Conservation (phyloP, 2,113 vertebrate species). For the Lophotis ruficrista region DNA sequence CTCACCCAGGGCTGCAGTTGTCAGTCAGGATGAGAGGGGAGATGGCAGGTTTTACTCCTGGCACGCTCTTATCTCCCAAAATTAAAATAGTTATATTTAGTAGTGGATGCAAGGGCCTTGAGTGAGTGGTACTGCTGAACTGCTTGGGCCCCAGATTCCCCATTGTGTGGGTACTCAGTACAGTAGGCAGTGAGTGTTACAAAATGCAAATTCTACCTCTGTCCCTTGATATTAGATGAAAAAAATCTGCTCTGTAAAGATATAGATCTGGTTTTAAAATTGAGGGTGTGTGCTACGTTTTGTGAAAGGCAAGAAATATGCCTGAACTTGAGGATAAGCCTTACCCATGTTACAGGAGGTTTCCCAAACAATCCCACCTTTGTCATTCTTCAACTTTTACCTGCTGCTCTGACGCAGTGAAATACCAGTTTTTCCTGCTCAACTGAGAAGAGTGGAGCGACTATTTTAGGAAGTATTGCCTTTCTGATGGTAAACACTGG, state of each 20-base stretch:
- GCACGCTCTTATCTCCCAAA: not conserved
- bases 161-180: not conserved
- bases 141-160: not conserved
- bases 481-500: not conserved
- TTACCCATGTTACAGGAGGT: not conserved
- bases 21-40: not conserved
- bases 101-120: not conserved
- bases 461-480: not conserved
- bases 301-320: not conserved
- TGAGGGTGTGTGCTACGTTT: not conserved
- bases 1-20: not conserved
- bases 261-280: not conserved
- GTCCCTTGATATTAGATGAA: not conserved
- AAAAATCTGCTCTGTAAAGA: not conserved
- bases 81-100: not conserved
- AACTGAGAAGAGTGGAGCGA: not conserved
- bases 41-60: not conserved
- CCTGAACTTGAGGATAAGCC: not conserved
- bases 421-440: not conserved
- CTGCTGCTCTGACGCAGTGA: not conserved
- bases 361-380: not conserved
- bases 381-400: not conserved
- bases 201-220: not conserved
- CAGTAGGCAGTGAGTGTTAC: not conserved
- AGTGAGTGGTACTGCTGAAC: not conserved